phyloP scores from a whole-genome alignment of 2,113 vertebrate genomes.

The Balaenoptera acutorostrata region DNA sequence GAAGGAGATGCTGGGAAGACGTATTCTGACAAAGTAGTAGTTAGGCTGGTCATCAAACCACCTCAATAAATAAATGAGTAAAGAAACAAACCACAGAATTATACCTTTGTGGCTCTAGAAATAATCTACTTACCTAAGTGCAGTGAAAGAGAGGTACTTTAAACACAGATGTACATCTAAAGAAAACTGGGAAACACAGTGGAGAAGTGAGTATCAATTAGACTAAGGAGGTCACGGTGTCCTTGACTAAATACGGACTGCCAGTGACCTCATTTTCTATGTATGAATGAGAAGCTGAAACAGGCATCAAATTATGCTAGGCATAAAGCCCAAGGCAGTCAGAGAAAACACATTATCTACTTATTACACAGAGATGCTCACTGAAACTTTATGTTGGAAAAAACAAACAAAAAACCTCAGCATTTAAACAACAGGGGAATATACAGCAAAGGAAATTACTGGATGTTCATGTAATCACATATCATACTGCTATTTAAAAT shows the following conservation, averaged over 20 bases:
- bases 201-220: not conserved
- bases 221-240: not conserved
- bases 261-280: conserved; percentile 51
- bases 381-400: not conserved
- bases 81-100: not conserved
- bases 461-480: not conserved
- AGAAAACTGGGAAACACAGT: not conserved
- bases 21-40: not conserved
- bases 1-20: not conserved
- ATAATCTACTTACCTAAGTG: not conserved
- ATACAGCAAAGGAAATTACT: not conserved
- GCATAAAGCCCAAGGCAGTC: not conserved
- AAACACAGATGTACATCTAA: not conserved
- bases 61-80: not conserved
- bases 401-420: not conserved
- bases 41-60: not conserved
- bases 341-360: not conserved
- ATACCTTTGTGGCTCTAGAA: not conserved
- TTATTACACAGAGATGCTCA: not conserved
- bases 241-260: conserved; percentile 53
- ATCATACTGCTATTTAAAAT: not conserved
- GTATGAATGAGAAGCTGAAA: conserved; percentile 40
- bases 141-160: not conserved
- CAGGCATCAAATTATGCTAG: not conserved
- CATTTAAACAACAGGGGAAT: not conserved